Evolutionary conservation across 2,888 invertebrate genomes (phyloP), one percentile per base, ranked within the genome.

Genomic region (Coelopa pilipes): DNA sequence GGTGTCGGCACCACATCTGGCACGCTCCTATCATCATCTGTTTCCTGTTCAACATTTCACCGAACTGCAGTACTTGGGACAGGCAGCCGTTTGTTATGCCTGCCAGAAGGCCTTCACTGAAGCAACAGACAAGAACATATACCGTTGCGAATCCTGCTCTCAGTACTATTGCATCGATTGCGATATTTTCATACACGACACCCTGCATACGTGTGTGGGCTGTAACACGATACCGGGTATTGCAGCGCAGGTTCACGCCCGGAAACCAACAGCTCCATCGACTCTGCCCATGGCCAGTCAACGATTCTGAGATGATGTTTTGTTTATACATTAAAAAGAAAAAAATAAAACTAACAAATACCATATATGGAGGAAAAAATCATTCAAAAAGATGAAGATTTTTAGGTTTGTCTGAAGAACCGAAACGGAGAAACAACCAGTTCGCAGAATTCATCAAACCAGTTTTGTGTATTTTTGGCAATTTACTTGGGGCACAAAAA

Each of bases 1-100:
- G 66, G 98, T 98, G 15, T 98, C 99, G 0, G 99, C 99, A 1
- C 98, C 99, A 24, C 99, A 99, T 89, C 90, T 99, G 69, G 98
- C 99, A 3, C 91, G 99, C 78, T 98, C 98, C 0, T 98, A 98
- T 87, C 98, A 99, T 86, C 99, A 99, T 88, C 89, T 99, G 76
- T 98, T 99, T 86, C 98, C 98, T 0, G 93, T 98, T 66, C 93
- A 94, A 62, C 91, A 93, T 68, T 99, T 94, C 82, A 90, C 90
- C 70, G 98, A 98, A 88, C 79, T 93, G 49, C 81, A 88, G 0
- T 90, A 90, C 77, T 90, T 91, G 49, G 91, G 90, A 12, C 91
- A 90, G 80, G 88, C 89, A 0, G 88, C 89, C 67, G 80, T 80
- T 0, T 96, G 95, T 84, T 94, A 92, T 82, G 92, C 92, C n/a